A percentile compares a stretch with the other conserved stretches of the same genome.
Evolutionary conservation across 2,797 vertebrate genomes (phyloP).

Genomic region (Anguilla megastoma): DNA sequence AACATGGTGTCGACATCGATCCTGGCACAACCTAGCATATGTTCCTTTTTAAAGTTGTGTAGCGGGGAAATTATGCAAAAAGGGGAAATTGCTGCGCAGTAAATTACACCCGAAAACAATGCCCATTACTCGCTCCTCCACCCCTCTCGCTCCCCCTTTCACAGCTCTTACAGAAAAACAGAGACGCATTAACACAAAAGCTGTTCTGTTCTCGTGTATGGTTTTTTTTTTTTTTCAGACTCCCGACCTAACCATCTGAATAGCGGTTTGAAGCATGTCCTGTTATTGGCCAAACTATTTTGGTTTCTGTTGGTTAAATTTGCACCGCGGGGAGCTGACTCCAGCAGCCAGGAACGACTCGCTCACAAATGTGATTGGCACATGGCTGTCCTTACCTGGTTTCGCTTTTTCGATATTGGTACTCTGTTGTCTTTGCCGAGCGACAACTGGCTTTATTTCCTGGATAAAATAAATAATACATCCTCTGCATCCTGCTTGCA

Average conservation of each 20-base stretch:
- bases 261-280: constrained; percentile 1
- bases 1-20: neutral
- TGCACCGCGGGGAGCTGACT: neutral
- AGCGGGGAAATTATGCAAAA: neutral
- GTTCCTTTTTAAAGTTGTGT: neutral
- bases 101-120: constrained; percentile 3
- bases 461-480: neutral
- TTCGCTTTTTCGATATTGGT: neutral
- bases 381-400: neutral
- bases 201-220: neutral
- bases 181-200: neutral
- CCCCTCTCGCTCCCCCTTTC: neutral
- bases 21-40: neutral
- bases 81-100: neutral
- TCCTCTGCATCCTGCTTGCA: neutral
- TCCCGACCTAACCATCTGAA: neutral
- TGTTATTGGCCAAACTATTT: neutral
- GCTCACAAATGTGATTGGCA: neutral
- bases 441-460: neutral
- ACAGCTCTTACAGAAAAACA: neutral
- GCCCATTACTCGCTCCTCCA: neutral
- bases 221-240: neutral
- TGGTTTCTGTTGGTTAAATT: neutral
- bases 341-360: neutral
- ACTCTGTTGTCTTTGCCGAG: neutral